phyloP scores from a whole-genome alignment of 2,888 invertebrate species.

The Neoitamus cyanurus region DNA sequence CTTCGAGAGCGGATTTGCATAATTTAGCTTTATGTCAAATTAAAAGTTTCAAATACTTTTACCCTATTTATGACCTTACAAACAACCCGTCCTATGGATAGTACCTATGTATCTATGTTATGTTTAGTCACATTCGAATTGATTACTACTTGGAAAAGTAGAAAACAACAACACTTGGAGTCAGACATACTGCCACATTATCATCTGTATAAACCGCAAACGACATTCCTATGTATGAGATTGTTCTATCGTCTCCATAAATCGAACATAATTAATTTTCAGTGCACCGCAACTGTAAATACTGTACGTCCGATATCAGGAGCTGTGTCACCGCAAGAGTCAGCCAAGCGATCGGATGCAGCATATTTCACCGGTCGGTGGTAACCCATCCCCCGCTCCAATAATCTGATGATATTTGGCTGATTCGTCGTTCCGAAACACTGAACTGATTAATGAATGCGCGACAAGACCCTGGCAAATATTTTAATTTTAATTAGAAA shows the following conservation, averaged over 20 bases:
- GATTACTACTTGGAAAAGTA: too few species aligned
- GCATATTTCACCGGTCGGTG: background rate
- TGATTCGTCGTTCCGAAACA: slow-evolving; percentile 22
- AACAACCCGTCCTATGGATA: too few species aligned
- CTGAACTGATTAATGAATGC: slow-evolving; percentile 39
- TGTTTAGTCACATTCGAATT: too few species aligned
- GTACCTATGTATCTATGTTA: too few species aligned
- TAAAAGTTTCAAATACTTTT: too few species aligned
- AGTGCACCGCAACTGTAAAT: background rate
- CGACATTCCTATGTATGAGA: too few species aligned
- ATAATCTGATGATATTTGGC: background rate
- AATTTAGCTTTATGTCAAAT: too few species aligned
- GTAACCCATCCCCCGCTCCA: background rate
- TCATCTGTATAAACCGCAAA: too few species aligned
- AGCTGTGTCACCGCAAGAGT: background rate
- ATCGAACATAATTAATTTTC: background rate
- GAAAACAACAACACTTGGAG: too few species aligned
- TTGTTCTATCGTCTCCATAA: background rate
- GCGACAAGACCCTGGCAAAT: slow-evolving; percentile 34
- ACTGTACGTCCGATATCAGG: background rate
- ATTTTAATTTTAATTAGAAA: slow-evolving; percentile 44
- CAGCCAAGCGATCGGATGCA: background rate
- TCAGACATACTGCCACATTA: too few species aligned
- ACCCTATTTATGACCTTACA: too few species aligned
- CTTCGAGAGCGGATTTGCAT: too few species aligned